A percentile compares a stretch with the other conserved stretches of the same genome.
Conservation (phyloP, 2,113 vertebrate genomes). For the Pandion haliaetus region DNA sequence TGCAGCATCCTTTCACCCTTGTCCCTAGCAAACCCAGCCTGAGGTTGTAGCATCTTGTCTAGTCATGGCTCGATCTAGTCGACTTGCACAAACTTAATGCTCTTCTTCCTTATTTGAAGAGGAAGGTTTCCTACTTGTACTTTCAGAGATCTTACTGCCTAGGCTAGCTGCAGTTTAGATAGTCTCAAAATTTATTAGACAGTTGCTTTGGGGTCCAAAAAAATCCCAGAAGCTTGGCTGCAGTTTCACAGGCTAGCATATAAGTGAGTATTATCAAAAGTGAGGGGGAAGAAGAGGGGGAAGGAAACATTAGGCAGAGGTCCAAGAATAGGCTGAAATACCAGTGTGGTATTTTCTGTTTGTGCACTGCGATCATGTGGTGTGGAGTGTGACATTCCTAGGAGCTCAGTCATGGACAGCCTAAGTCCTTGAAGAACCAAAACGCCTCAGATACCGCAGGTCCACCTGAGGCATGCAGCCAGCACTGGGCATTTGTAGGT, state of each 20-base stretch:
- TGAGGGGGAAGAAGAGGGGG: background rate
- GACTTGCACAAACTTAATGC: background rate
- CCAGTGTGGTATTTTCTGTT: conserved; percentile 21
- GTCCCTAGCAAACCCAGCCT: background rate
- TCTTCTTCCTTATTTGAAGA: background rate
- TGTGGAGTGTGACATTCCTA: conserved; percentile 20
- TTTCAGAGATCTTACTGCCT: background rate
- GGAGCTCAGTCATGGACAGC: background rate
- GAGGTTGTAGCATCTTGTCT: background rate
- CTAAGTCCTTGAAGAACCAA: background rate
- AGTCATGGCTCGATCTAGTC: background rate
- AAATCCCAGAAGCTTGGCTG: background rate
- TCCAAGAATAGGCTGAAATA: conserved; percentile 14
- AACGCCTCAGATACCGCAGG: background rate
- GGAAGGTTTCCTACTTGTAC: background rate
- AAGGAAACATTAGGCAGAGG: conserved; percentile 14
- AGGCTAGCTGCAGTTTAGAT: background rate
- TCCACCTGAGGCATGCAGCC: background rate
- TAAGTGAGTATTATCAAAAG: conserved; percentile 8
- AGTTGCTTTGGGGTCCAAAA: background rate
- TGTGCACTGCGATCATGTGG: background rate
- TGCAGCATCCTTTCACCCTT: background rate
- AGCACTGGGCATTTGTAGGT: background rate
- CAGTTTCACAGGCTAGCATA: background rate
- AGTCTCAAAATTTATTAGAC: background rate